Evolutionary conservation across 2,797 vertebrate species (phyloP), one percentile per base, ranked within the genome.

Genomic region (Gobio occitaniae): DNA sequence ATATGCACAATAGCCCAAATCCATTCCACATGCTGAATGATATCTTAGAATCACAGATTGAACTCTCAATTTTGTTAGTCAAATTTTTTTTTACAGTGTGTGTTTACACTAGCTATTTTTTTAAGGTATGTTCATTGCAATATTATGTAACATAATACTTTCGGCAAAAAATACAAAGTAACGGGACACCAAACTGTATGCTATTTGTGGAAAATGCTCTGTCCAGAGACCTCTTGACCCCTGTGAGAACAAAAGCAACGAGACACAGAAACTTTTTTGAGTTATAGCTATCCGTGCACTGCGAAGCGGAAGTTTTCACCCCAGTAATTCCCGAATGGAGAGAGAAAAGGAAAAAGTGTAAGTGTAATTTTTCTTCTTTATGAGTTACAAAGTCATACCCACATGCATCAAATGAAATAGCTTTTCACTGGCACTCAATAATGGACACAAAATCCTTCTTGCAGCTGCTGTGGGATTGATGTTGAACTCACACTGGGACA

Each of bases 381-480:
- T 84, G 84, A 86, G 84, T 88, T 87, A 87, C 78, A 87, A 90
- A 84, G 87, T 87, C 86, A 81, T 61, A 36, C 36, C 36, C 75
- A 86, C 85, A 88, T 82, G 47, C 82, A 85, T 83, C 78, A 85
- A 83, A 90, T 84, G 38, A 86, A 87, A 89, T 80, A 56, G 71
- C 81, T 68, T 87, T 90, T 75, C 75, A 71, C 56, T 80, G 56
- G 29, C 74, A 50, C 84, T 59, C 52, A 84, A 72, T 82, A 66
- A 83, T 69, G 83, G 80, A 80, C 68, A 87, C 36, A 70, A 84
- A 88, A 86, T 77, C 21, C 65, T 71, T 72, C 87, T 86, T 84
- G 80, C 59, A 80, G 61, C 48, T 25, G 59, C 71, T 36, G 86
- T 84, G 86, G 88, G 83, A 89, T 89, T 89, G 78, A 84, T 78